Conservation (phyloP, 2,797 vertebrate genomes). For the Coranthus polyacanthus region DNA sequence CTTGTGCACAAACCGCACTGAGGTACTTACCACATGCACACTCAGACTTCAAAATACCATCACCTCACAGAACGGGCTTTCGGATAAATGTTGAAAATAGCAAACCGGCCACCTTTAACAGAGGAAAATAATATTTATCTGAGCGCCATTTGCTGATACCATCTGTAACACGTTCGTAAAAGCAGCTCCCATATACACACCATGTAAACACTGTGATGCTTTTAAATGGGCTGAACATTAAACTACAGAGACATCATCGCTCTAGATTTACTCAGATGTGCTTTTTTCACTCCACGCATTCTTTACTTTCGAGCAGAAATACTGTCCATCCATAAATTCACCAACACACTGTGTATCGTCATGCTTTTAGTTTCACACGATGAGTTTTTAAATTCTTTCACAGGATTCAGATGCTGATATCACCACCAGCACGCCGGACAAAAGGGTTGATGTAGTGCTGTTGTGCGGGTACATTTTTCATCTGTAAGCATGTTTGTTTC, state of each 20-base stretch:
- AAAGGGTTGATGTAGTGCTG: neutral
- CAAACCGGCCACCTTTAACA: conserved; percentile 74
- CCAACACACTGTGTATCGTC: conserved; percentile 20
- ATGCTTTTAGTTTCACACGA: conserved; percentile 4
- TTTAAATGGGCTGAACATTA: conserved; percentile 56
- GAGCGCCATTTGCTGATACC: conserved; percentile 62
- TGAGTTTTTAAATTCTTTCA: neutral
- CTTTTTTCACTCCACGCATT: conserved; percentile 51
- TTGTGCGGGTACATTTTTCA: too few species aligned
- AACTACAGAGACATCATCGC: conserved; percentile 50
- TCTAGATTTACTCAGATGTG: conserved; percentile 60
- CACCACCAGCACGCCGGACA: neutral
- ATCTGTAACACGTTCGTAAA: conserved; percentile 77
- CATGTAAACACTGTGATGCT: conserved; percentile 75
- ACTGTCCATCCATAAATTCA: conserved; percentile 27
- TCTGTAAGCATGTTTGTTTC: too few species aligned
- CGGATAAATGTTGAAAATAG: conserved; percentile 76
- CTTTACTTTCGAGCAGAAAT: conserved; percentile 16
- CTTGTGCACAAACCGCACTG: conserved; percentile 43
- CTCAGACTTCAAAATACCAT: conserved; percentile 68
- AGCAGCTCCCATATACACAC: conserved; percentile 80
- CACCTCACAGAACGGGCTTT: conserved; percentile 72
- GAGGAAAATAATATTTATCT: conserved; percentile 83
- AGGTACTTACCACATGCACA: conserved; percentile 51
- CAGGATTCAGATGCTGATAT: neutral